Base-by-base conservation (phyloP, 1,140 invertebrate species). In the Mizuhopecten yessoensis region DNA sequence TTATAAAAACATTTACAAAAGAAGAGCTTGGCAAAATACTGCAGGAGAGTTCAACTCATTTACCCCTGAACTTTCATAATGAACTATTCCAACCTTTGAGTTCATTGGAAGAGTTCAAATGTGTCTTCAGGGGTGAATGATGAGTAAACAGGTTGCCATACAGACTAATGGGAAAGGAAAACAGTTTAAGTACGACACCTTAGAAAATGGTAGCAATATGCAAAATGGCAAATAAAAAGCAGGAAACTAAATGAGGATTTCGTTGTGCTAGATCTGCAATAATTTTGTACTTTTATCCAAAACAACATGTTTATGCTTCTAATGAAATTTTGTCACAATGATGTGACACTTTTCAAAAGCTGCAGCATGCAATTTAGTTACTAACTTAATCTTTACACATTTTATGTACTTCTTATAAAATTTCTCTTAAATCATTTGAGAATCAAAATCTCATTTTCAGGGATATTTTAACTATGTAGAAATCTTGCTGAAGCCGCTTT, bases 351-450 rank as follows among this genome's bases (percentile, higher is more conserved):
- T 29, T 75, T 17, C 57, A 75, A 29, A 23, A 75, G n/a, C 17
- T 75, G 9, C 57, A 75, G 11, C 57, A 75, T 75, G 57, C 57
- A n/a, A 29, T 29, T 75, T 29, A 75, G n/a, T 29, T n/a, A 29
- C 1, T 29, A 75, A 75, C 57, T 75, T 75, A 75, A 29, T 75
- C 57, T n/a, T 29, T 75, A 7, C 57, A 75, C 1, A 29, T n/a
- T 75, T 75, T 75, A 75, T n/a, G 57, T 75, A 75, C 57, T 75
- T 75, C 57, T 75, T 17, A 75, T 75, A 75, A 75, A 75, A 75
- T 29, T 75, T 75, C 57, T 29, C 23, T 75, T 75, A 75, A n/a
- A 75, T 75, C 57, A 75, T 75, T 75, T 75, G 23, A 29, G n/a
- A 75, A 75, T 75, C n/a, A 75, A 75, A 75, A 75, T 75, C 57